Base-by-base conservation (phyloP, 2,113 vertebrate genomes). In the Otocyon megalotis region DNA sequence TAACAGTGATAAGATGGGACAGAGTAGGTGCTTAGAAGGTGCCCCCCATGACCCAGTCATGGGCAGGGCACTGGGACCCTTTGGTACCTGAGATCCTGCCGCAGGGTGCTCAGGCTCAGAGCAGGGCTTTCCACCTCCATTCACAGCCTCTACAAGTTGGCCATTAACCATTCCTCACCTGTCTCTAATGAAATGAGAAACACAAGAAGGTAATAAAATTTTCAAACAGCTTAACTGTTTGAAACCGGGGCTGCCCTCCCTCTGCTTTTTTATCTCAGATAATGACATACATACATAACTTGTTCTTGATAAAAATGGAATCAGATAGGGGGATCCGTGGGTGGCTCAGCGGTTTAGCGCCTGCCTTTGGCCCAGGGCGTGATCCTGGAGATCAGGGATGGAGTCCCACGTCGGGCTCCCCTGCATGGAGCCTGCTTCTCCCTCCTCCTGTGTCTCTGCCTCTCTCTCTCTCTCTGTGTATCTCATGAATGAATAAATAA, bases 161-260 rank as follows among this genome's bases (percentile, higher is more conserved):
- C 8, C 4, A 0, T 0, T 0, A 53, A 16, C 1, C 4, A n/a
- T 12, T 58, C 28, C 60, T 24, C 53, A 1, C 22, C n/a, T 32
- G 0, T 37, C 58, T 43, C 74, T 54, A 63, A 4, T 12, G 53
- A 58, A 19, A n/a, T 22, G 30, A 81, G 56, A 17, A 53, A 71
- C 37, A 32, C 50, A 53, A 74, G 79, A 80, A 79, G 43, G 58
- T 30, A 15, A 24, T 37, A 1, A 30, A 43, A 13, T 17, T 53
- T 62, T 77, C 53, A 67, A 32, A 58, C 13, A 74, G 90, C 76
- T 67, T 26, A 35, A 62, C 14, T 19, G n/a, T n/a, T n/a, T n/a
- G n/a, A n/a, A n/a, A 43, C 43, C 7, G 1, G 6, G 43, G 43
- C 43, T 43, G 43, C 43, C 43, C 43, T 43, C 43, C 43, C 24